These are phyloP conservation scores for Delichon dasypus DNA, from an alignment of 2,797 vertebrate species.

Conservation along the genomic window DNA sequence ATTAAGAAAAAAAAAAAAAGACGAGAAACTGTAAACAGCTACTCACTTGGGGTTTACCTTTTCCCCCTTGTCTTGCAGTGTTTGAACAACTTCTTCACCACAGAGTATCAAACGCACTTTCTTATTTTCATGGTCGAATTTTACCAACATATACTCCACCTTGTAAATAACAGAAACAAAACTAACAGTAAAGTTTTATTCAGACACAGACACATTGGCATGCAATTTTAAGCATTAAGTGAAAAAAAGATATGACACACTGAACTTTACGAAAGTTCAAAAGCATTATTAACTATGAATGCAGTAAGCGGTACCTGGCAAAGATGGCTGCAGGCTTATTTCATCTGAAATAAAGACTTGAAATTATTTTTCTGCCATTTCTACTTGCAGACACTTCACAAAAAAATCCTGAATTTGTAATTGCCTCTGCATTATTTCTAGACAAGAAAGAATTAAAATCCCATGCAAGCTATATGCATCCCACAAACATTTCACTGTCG, in stretches of 20 bases:
- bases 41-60: slow-evolving; percentile 95
- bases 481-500: background rate
- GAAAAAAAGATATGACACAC: background rate
- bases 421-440: background rate
- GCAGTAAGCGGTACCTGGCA: background rate
- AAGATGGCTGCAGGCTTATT: background rate
- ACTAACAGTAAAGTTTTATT: background rate
- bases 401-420: background rate
- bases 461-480: background rate
- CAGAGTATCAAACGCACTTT: slow-evolving; percentile 86
- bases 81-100: slow-evolving; percentile 86
- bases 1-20: background rate
- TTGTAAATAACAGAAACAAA: slow-evolving; percentile 62
- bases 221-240: background rate
- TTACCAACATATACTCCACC: slow-evolving; percentile 98
- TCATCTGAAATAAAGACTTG: background rate
- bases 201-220: background rate
- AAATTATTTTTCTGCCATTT: background rate
- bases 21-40: background rate
- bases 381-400: background rate
- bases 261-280: background rate
- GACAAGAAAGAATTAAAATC: background rate
- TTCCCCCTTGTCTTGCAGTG: slow-evolving; percentile 92
- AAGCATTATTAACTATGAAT: background rate
- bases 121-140: slow-evolving; percentile 89